These are phyloP conservation scores for Oncorhynchus gorbuscha DNA, from an alignment of 2,113 vertebrate genomes.

Conservation along the genomic window DNA sequence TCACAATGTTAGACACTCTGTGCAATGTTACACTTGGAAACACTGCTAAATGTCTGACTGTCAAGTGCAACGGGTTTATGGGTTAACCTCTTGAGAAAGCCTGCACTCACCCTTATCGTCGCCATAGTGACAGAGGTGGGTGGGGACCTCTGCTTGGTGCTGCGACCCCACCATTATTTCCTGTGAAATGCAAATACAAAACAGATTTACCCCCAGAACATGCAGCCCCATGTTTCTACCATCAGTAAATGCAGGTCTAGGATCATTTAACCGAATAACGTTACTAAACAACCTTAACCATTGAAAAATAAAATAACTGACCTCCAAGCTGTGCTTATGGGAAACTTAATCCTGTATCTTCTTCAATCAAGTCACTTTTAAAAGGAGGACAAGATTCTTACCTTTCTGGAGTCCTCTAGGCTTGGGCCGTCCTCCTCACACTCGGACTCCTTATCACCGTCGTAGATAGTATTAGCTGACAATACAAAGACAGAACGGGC, in stretches of 20 bases:
- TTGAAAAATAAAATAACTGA: neutral
- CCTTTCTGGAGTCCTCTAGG: slow-evolving; percentile 94
- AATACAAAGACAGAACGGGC: slow-evolving; percentile 12
- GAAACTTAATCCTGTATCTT: neutral
- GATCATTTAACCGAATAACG: too few relatives aligned
- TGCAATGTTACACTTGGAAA: neutral
- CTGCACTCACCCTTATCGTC: slow-evolving; percentile 76
- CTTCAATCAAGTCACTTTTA: neutral
- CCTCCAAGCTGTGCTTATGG: neutral
- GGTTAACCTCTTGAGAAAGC: neutral
- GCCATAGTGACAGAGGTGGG: slow-evolving; percentile 79
- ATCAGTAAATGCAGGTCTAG: neutral
- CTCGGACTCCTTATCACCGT: slow-evolving; percentile 96
- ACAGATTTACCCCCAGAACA: neutral
- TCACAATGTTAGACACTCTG: neutral
- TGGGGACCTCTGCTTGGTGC: slow-evolving; percentile 96
- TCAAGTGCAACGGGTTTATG: neutral
- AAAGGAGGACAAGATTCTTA: slow-evolving; percentile 42
- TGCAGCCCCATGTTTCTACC: neutral
- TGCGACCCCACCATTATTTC: slow-evolving; percentile 97
- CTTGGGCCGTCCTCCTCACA: slow-evolving; percentile 87
- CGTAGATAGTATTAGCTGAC: slow-evolving; percentile 88
- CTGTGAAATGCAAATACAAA: slow-evolving; percentile 61
- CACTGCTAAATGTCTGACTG: neutral
- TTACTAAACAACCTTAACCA: neutral